Evolutionary conservation across 1,140 invertebrate species (phyloP), one percentile per base, ranked within the genome.

Genomic region (Sycobia sp.): DNA sequence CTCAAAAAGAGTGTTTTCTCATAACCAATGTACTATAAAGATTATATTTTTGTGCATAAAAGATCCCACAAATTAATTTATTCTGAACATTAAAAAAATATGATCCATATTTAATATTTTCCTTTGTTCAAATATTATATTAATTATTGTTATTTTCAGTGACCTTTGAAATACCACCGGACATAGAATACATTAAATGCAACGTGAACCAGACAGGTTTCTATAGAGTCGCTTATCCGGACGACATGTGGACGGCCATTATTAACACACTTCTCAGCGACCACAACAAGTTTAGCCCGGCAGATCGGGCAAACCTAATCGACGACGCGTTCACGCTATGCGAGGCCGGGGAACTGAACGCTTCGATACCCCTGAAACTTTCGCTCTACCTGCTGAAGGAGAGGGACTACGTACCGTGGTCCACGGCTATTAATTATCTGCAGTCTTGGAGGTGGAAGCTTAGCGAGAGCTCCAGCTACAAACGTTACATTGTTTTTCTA

Each of bases 151-250:
- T 32, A 11, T 7, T 3, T 58, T 73, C 71, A 90, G 88, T 87
- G 3, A 85, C 84, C 43, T 90, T 91, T 65, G 86, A 90, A 68
- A 78, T 90, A 14, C 77, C 84, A 36, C 75, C 81, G 38, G 82
- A 84, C 41, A 83, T 88, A 0, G 84, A 87, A 41, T 95, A 92
- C 89, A 87, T 95, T 43, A 95, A 95, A 79, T 89, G 89, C 23
- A 96, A 96, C 78, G 84, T 90, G n/a, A 91, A 93, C 71, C 90
- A 93, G 76, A 88, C 87, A 16, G 93, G 94, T 1, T 94, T 94
- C 72, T 96, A 94, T 76, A 83, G 94, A 22, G 93, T 95, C 0
- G 89, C 90, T 60, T 96, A 96, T 76, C 90, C 93, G 29, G 84
- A 87, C 2, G 83, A 86, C 0, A 89, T 89, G 77, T 96, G 93